These are phyloP conservation scores for Notolepis coatsorum DNA, from an alignment of 2,797 vertebrate genomes.

Conservation along the genomic window DNA sequence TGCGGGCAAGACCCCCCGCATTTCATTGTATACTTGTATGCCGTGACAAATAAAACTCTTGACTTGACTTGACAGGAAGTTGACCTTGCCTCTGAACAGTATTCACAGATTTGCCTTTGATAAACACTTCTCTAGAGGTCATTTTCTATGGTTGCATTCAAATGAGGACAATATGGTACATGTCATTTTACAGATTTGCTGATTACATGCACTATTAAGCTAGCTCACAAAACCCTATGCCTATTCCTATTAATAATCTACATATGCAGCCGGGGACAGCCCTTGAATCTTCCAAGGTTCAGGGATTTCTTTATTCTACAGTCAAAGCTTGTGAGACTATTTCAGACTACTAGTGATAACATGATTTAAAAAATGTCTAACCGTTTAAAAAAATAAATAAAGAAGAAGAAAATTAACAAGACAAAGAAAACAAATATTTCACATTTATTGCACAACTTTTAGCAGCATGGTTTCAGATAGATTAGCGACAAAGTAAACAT, in stretches of 20 bases:
- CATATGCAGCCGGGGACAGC: too few relatives aligned
- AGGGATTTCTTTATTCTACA: too few relatives aligned
- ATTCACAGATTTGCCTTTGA: neutral
- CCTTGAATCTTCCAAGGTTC: too few relatives aligned
- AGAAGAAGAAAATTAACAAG: constrained; percentile 46
- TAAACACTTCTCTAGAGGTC: neutral
- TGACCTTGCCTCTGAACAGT: too few relatives aligned
- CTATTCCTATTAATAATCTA: too few relatives aligned
- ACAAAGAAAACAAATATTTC: constrained; percentile 65
- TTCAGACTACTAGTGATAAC: too few relatives aligned
- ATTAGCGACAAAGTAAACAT: constrained; percentile 51
- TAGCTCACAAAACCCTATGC: neutral
- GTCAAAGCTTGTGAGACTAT: too few relatives aligned
- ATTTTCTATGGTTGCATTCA: neutral
- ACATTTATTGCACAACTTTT: constrained; percentile 70
- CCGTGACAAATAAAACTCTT: too few relatives aligned
- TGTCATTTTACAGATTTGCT: neutral
- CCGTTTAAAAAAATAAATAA: neutral
- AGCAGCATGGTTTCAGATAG: constrained; percentile 44
- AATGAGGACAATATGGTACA: neutral
- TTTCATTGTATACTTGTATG: too few relatives aligned
- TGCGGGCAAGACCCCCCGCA: too few relatives aligned
- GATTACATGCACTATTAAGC: neutral
- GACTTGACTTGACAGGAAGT: too few relatives aligned
- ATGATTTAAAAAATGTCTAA: too few relatives aligned